Conservation (phyloP, 2,113 vertebrate genomes). For the Brachyhypopomus gauderio region DNA sequence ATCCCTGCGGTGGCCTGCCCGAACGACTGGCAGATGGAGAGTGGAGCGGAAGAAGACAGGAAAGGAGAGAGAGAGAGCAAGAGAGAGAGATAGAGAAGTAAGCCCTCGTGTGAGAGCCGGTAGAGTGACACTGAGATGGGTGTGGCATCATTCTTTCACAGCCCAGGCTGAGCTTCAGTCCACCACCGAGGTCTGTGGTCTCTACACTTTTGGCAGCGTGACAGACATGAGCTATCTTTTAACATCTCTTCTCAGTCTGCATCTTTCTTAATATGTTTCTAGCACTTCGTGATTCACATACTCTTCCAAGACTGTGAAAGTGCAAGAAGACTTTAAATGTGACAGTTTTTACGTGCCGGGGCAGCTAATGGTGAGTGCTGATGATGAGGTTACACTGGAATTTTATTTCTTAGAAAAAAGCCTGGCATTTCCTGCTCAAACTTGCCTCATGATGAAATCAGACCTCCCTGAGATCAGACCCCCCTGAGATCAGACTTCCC, state of each 20-base stretch:
- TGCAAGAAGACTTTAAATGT: too few species aligned
- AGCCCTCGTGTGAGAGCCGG: constrained; percentile 50
- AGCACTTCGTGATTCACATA: too few species aligned
- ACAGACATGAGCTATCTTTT: constrained; percentile 57
- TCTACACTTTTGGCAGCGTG: constrained; percentile 67
- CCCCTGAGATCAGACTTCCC: too few species aligned
- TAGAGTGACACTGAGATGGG: constrained; percentile 57
- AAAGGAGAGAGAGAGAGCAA: constrained; percentile 19
- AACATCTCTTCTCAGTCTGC: constrained; percentile 19
- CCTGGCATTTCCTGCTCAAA: constrained; percentile 61
- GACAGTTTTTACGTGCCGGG: too few species aligned
- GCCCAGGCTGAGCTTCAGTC: constrained; percentile 50
- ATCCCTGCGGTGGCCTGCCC: constrained; percentile 61
- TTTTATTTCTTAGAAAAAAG: constrained; percentile 58
- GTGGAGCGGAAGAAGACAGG: constrained; percentile 26
- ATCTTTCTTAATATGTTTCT: not conserved
- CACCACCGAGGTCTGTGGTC: constrained; percentile 61
- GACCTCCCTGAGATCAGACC: constrained; percentile 1
- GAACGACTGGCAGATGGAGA: constrained; percentile 26
- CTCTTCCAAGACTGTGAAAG: too few species aligned
- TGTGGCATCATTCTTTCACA: constrained; percentile 61
- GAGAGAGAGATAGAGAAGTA: constrained; percentile 61
- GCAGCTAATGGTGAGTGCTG: not conserved
- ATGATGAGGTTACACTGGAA: constrained; percentile 4
- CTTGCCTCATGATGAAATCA: constrained; percentile 1